A percentile compares a stretch with the other conserved stretches of the same genome.
Evolutionary conservation across 2,797 vertebrate species (phyloP).

Genomic region (Graptemys geographica): DNA sequence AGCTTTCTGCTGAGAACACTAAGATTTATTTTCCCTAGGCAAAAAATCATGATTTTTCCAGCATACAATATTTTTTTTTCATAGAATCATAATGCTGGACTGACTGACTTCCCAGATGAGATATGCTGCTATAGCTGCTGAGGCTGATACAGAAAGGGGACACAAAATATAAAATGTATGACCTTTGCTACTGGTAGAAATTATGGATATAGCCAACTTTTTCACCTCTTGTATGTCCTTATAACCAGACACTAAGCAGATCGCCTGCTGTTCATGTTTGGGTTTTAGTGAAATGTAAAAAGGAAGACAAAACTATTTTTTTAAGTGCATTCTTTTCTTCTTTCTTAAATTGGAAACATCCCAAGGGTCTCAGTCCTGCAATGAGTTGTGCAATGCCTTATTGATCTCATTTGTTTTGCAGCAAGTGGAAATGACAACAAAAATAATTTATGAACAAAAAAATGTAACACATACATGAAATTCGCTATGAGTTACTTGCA

Average conservation of each 20-base stretch:
- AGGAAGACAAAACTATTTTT: not conserved
- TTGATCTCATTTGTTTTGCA: not conserved
- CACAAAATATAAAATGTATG: not conserved
- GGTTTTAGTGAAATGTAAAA: not conserved
- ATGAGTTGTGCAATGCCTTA: fast-evolving
- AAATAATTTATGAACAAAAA: not conserved
- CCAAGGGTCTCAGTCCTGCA: not conserved
- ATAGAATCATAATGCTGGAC: not conserved
- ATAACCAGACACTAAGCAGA: not conserved
- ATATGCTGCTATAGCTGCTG: not conserved
- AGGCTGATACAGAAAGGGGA: not conserved
- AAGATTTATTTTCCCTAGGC: not conserved
- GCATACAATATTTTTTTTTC: not conserved
- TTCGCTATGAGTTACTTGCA: not conserved
- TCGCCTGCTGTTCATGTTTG: not conserved
- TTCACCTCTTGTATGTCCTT: not conserved
- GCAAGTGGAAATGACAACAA: not conserved
- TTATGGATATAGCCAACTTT: not conserved
- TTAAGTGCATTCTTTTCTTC: not conserved
- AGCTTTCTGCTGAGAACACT: not conserved
- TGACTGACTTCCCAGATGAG: not conserved
- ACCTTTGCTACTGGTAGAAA: not conserved
- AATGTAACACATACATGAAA: not conserved
- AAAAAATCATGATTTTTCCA: not conserved
- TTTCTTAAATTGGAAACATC: not conserved